These are phyloP conservation scores for Cheirogaleus medius DNA, from an alignment of 2,113 vertebrate species.

Conservation along the genomic window DNA sequence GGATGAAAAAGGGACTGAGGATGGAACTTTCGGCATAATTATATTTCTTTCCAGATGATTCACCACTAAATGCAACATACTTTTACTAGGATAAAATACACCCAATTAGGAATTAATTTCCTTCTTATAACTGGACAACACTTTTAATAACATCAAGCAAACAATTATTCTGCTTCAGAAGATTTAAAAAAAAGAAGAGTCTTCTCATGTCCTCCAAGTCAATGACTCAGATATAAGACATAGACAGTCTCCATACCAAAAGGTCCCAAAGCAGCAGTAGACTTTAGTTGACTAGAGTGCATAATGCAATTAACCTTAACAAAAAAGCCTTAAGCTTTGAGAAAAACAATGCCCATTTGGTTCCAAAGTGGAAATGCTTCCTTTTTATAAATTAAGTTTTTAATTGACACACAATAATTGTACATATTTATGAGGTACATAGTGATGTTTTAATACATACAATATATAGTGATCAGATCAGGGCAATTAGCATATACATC, in stretches of 20 bases:
- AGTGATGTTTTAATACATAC: neutral
- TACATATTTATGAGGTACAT: neutral
- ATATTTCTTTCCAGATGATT: constrained; percentile 57
- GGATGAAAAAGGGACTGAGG: constrained; percentile 7
- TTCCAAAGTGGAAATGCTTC: constrained; percentile 35
- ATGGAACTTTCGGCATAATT: constrained; percentile 52
- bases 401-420: neutral
- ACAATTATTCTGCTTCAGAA: constrained; percentile 6
- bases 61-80: constrained; percentile 30
- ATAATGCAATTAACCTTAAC: neutral
- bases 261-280: neutral
- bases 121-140: neutral
- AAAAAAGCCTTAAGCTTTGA: constrained; percentile 9
- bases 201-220: neutral
- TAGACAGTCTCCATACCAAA: neutral
- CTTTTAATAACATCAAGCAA: neutral
- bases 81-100: constrained; percentile 46
- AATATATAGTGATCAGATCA: neutral
- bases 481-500: neutral
- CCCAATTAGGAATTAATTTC: constrained; percentile 33
- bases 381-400: neutral
- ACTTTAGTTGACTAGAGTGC: neutral
- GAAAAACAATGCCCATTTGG: constrained; percentile 9
- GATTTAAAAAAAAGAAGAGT: neutral
- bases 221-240: neutral